Conservation (phyloP, 1,140 invertebrate species). For the Euschistus heros region DNA sequence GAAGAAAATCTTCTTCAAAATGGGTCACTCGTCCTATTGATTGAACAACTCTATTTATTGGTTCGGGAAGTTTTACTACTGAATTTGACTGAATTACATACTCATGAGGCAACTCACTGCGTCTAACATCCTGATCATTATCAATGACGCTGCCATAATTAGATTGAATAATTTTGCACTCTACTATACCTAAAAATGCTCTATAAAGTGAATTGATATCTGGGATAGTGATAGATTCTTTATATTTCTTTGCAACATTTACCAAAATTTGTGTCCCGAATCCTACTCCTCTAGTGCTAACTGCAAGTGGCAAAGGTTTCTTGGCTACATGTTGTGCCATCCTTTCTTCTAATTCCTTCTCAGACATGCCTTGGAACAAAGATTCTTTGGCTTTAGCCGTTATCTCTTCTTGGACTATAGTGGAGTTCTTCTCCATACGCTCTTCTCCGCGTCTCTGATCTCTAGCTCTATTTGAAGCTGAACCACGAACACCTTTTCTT, state of each 20-base stretch:
- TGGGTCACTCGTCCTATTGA: not conserved
- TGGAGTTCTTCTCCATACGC: not conserved
- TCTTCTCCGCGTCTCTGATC: not conserved
- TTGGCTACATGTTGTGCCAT: not conserved
- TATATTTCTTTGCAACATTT: not conserved
- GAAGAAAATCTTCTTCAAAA: not conserved
- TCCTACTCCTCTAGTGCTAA: not conserved
- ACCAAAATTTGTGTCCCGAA: not conserved
- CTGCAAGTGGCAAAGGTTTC: not conserved
- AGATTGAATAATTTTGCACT: not conserved
- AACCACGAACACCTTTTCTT: not conserved
- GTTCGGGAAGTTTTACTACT: not conserved
- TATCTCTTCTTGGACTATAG: not conserved
- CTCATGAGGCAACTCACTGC: not conserved
- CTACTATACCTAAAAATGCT: not conserved
- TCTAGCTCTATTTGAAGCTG: not conserved
- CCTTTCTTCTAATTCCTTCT: not conserved
- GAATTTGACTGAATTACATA: not conserved
- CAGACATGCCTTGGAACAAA: not conserved
- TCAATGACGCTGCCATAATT: not conserved
- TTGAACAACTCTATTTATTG: not conserved
- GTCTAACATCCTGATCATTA: not conserved
- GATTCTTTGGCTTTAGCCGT: not conserved
- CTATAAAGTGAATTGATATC: not conserved
- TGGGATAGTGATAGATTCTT: not conserved